Evolutionary conservation across 2,113 vertebrate species (phyloP).

Genomic region (Damaliscus lunatus): DNA sequence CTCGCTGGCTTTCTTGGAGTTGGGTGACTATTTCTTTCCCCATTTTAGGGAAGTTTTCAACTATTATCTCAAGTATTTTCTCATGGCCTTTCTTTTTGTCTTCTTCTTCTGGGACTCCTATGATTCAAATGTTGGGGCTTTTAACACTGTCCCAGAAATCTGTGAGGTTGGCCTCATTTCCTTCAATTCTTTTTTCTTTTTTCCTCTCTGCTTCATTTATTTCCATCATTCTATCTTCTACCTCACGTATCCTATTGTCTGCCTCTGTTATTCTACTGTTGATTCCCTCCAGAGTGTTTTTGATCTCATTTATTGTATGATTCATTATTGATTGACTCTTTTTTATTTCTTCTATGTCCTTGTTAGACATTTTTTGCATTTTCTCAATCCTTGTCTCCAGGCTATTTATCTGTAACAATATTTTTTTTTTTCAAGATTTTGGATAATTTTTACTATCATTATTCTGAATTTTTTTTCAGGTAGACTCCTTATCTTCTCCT

Average conservation of each 20-base stretch:
- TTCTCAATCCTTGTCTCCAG: background rate
- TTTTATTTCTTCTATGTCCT: background rate
- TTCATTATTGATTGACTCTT: background rate
- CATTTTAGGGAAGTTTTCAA: background rate
- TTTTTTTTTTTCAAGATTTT: background rate
- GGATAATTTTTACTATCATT: background rate
- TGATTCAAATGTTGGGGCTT: background rate
- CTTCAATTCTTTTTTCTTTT: background rate
- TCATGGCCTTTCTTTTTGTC: background rate
- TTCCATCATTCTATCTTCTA: too few species aligned
- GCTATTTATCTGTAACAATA: background rate
- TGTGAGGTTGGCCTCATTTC: background rate
- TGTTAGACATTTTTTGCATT: background rate
- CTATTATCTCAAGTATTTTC: background rate
- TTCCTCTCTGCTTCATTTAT: background rate
- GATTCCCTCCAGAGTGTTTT: too few species aligned
- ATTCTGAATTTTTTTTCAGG: background rate
- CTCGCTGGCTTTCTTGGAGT: background rate
- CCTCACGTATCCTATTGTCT: too few species aligned
- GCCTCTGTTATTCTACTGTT: too few species aligned
- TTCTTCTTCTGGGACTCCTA: background rate
- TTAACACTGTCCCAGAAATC: background rate
- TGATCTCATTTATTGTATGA: too few species aligned
- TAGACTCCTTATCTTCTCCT: background rate
- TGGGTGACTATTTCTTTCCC: background rate